Evolutionary conservation across 2,113 vertebrate species (phyloP), one percentile per base, ranked within the genome.

Genomic region (Sula dactylatra): DNA sequence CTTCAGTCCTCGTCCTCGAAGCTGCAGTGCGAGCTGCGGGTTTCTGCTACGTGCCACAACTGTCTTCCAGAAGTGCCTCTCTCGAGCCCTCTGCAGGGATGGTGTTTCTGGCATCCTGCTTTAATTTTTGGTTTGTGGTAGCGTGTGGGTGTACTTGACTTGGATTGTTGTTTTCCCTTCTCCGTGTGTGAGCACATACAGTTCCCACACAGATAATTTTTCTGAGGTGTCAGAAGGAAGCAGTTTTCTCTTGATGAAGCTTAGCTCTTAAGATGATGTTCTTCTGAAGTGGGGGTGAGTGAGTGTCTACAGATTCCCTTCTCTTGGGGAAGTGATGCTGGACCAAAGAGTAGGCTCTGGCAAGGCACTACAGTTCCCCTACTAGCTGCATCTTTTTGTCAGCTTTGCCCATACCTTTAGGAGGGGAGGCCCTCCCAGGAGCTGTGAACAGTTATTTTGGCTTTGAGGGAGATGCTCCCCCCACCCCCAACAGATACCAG

Each of bases 21-120:
- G 42, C 38, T 38, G 79, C 2, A 5, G 14, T 56, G 29, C 1
- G 6, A 83, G 40, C 40, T 31, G 8, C 0, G 0, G 38, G 17
- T 47, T 86, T 82, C 49, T 79, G 42, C 50, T 85, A 4, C 1
- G 1, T 56, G 26, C 74, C 49, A 12, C 0, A 2, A 5, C 38
- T 59, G 17, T 38, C 38, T 81, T 59, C 42, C 49, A 76, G 61
- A 74, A 74, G n/a, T 2, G 2, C 9, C 42, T 81, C 44, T 40
- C 61, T 42, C 9, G 36, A 49, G 42, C 36, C 15, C 3, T 58
- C 36, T 74, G 36, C 59, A 87, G 31, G 38, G n/a, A 20, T 42
- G 40, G 7, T 1, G 1, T 59, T 93, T 61, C 50, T 94, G 83
- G 73, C 26, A 15, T 62, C 47, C 66, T 54, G 38, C 56, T 47